Percentiles rank a stretch among this genome's conserved stretches.
Evolutionary conservation across 2,797 vertebrate genomes (phyloP).

Genomic region (Sylvilagus floridanus): DNA sequence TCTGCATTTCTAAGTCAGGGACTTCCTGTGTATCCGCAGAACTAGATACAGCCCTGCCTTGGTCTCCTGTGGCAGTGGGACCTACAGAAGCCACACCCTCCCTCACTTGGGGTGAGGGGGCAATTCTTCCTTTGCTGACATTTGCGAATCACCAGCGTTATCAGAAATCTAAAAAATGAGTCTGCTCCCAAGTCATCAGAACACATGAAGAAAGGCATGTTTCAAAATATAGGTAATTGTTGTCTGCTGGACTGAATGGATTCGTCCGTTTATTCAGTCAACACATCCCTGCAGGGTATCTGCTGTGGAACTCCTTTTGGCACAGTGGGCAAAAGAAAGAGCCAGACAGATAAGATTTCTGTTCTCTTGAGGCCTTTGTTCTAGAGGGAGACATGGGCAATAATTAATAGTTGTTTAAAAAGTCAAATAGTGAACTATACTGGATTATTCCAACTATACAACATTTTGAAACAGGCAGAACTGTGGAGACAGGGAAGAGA

Average conservation of each 20-base stretch:
- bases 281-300: neutral
- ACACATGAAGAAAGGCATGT: neutral
- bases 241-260: neutral
- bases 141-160: neutral
- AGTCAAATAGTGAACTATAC: neutral
- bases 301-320: neutral
- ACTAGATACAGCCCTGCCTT: neutral
- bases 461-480: slow-evolving; percentile 44
- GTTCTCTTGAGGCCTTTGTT: neutral
- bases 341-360: neutral
- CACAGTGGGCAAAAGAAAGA: neutral
- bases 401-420: neutral
- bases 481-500: neutral
- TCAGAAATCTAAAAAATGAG: neutral
- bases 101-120: neutral
- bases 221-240: neutral
- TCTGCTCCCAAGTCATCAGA: neutral
- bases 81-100: neutral
- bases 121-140: neutral
- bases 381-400: neutral
- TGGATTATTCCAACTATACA: neutral
- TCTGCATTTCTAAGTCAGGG: neutral
- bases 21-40: rapidly evolving
- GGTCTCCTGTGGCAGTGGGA: neutral
- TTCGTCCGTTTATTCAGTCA: neutral